phyloP scores from a whole-genome alignment of 2,113 vertebrate species.

The Oryctolagus cuniculus region mOryCun1.1 NC_091451.1:20667001-20667500 shows the following conservation, averaged over 20 bases:
- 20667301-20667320: neutral
- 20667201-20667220: neutral
- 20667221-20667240: neutral
- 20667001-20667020: neutral
- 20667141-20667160: neutral
- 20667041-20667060: neutral
- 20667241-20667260: constrained; percentile 8
- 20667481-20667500: neutral
- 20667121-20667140: neutral
- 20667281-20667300: neutral
- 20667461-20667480: no score
- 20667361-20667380: neutral
- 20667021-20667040: neutral
- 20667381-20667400: neutral
- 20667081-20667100: neutral
- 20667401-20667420: no score
- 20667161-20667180: neutral
- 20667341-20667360: neutral
- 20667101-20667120: neutral
- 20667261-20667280: neutral
- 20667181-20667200: neutral
- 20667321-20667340: neutral
- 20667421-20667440: neutral
- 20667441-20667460: neutral
- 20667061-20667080: neutral